A percentile compares a stretch with the other conserved stretches of the same genome.
Evolutionary conservation across 2,888 invertebrate genomes (phyloP).

Genomic region (Apoda limacodes): DNA sequence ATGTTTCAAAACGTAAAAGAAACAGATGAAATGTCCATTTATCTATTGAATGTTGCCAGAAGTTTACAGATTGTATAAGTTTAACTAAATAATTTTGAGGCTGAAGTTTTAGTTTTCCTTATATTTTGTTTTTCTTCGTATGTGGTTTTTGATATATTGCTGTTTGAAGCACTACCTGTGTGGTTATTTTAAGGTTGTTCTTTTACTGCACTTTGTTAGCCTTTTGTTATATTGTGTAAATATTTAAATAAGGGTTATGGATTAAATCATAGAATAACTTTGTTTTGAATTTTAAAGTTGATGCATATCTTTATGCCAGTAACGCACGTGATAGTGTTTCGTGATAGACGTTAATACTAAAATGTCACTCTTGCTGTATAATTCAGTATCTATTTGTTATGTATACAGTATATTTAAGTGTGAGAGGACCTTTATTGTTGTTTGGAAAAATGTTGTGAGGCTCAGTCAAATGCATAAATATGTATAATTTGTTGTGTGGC

Average conservation of each 20-base stretch:
- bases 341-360: constrained; percentile 44
- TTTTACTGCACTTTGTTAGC: constrained; percentile 54
- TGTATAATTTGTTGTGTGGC: too few species aligned
- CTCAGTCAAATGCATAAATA: too few species aligned
- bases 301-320: constrained; percentile 60
- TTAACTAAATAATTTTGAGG: too few species aligned
- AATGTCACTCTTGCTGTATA: constrained; percentile 12
- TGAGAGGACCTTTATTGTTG: constrained; percentile 44
- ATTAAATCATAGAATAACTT: constrained; percentile 31
- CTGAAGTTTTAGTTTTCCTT: too few species aligned
- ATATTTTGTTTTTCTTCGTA: too few species aligned
- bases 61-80: too few species aligned
- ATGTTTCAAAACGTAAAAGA: too few species aligned
- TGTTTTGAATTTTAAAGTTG: constrained; percentile 12
- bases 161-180: too few species aligned
- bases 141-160: too few species aligned
- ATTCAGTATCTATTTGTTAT: constrained; percentile 6
- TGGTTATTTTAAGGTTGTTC: too few species aligned
- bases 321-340: constrained; percentile 63
- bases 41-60: too few species aligned
- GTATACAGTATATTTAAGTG: constrained; percentile 20
- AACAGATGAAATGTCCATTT: too few species aligned
- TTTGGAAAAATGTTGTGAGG: constrained; percentile 55
- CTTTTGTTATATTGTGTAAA: constrained; percentile 43
- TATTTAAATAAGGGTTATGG: constrained; percentile 52